Percentiles rank a stretch among this genome's conserved stretches.
phyloP scores from a whole-genome alignment of 2,888 invertebrate genomes.

The Chironomus riparius region DNA sequence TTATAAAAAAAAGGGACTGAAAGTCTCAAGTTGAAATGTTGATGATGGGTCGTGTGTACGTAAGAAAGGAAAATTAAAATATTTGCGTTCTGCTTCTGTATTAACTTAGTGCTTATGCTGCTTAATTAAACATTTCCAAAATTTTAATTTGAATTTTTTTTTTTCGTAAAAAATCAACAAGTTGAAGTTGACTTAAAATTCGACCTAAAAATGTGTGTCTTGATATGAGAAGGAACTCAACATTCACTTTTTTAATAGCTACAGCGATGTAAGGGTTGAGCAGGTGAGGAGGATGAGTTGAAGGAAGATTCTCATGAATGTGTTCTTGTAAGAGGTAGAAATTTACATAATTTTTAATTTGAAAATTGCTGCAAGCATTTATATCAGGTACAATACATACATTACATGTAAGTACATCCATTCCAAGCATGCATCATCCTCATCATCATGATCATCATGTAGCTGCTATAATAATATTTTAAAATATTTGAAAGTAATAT shows the following conservation, averaged over 20 bases:
- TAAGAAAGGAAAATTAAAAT: conserved; percentile 1
- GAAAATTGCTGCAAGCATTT: background rate
- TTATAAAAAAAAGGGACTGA: background rate
- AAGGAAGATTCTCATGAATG: background rate
- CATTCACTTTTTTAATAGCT: background rate
- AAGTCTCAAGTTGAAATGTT: background rate
- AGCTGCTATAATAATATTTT: no score
- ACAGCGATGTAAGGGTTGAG: background rate
- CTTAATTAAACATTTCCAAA: background rate
- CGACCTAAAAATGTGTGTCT: background rate
- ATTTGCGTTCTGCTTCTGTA: background rate
- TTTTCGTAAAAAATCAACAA: no score
- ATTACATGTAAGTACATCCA: background rate
- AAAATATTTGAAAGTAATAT: no score
- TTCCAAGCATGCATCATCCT: background rate
- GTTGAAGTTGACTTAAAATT: background rate
- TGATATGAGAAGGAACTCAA: no score
- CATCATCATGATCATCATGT: background rate
- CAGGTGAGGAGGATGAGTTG: background rate
- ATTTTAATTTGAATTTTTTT: no score
- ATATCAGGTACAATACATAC: background rate
- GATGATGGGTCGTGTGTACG: background rate
- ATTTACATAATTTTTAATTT: conserved; percentile 12
- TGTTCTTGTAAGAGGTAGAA: background rate
- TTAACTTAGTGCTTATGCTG: background rate